These are phyloP conservation scores for Nematopogon swammerdamellus DNA, from an alignment of 2,888 invertebrate species.

Conservation along the genomic window DNA sequence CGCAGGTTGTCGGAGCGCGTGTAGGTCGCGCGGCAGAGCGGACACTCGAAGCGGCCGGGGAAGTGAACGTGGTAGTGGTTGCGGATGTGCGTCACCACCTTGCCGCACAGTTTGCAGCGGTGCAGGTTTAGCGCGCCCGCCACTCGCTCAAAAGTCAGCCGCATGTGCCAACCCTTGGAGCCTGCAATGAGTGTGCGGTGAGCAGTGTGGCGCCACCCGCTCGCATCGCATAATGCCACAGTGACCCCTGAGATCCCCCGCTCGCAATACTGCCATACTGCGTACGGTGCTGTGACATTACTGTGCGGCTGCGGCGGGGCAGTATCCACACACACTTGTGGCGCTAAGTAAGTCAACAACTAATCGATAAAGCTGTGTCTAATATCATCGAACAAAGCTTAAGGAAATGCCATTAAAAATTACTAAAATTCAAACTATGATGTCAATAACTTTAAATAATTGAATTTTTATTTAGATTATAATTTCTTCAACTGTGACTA, in stretches of 20 bases:
- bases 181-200: conserved; percentile 71
- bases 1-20: conserved; percentile 90
- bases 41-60: conserved; percentile 89
- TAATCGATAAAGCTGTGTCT: background rate
- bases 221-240: conserved; percentile 2
- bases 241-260: conserved; percentile 10
- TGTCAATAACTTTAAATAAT: background rate
- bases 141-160: conserved; percentile 90
- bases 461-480: background rate
- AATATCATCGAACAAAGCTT: background rate
- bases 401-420: background rate
- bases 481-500: background rate
- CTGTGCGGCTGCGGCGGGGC: too few relatives aligned
- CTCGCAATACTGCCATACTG: too few relatives aligned
- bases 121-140: conserved; percentile 91
- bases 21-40: conserved; percentile 87
- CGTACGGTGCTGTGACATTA: too few relatives aligned
- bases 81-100: conserved; percentile 92
- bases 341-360: background rate
- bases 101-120: conserved; percentile 92
- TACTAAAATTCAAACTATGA: background rate
- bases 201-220: conserved; percentile 3
- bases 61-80: conserved; percentile 94
- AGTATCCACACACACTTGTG: too few relatives aligned
- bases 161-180: conserved; percentile 94